These are phyloP conservation scores for Upupa epops DNA, from an alignment of 2,113 vertebrate genomes.

Conservation along the genomic window DNA sequence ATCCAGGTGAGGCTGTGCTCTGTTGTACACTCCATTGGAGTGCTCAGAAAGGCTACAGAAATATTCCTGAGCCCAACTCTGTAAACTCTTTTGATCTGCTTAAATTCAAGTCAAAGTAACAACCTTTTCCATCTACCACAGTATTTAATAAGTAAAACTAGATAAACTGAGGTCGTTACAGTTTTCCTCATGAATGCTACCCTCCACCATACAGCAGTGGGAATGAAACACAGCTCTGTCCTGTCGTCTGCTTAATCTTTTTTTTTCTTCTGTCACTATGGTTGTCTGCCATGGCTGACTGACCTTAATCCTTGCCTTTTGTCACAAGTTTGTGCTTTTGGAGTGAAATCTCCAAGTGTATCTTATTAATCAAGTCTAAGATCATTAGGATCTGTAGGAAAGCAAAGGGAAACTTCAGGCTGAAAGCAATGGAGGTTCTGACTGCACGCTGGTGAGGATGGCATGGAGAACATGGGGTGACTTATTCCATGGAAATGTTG, in stretches of 20 bases:
- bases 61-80: background rate
- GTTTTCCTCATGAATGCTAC: background rate
- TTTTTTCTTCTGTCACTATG: background rate
- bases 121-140: background rate
- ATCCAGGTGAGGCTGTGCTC: background rate
- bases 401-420: background rate
- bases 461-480: background rate
- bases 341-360: background rate
- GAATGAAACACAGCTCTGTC: background rate
- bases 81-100: background rate
- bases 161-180: background rate
- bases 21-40: fast-evolving
- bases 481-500: background rate
- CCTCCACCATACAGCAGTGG: background rate
- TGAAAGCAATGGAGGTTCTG: background rate
- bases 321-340: background rate
- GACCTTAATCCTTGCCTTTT: background rate
- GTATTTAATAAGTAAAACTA: background rate
- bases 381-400: background rate
- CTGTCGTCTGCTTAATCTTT: background rate
- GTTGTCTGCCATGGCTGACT: background rate
- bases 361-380: background rate
- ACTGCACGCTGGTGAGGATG: background rate
- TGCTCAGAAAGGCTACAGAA: background rate
- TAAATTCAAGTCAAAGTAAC: background rate